Evolutionary conservation across 2,888 invertebrate species (phyloP).

Genomic region (Acleris holmiana): DNA sequence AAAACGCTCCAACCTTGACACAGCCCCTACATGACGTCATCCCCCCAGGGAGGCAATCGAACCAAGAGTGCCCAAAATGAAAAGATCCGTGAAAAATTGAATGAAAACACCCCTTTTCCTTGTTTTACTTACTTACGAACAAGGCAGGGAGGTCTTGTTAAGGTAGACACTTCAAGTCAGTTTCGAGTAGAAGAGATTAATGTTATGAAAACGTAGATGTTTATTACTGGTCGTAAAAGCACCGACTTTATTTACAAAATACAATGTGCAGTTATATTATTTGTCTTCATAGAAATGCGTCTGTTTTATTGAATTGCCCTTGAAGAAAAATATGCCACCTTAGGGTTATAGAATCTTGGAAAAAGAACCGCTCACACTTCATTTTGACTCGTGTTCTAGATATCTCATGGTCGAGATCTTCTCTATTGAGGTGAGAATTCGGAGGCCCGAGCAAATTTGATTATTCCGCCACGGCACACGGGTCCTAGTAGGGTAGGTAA

Average conservation of each 20-base stretch:
- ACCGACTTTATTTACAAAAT: conserved; percentile 5
- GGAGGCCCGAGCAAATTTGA: conserved; percentile 49
- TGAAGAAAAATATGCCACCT: conserved; percentile 14
- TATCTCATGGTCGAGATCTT: too few relatives aligned
- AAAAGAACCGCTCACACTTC: too few relatives aligned
- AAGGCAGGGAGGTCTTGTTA: conserved; percentile 32
- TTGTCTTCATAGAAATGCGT: conserved; percentile 8
- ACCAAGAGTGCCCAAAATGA: conserved; percentile 36
- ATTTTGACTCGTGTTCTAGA: too few relatives aligned
- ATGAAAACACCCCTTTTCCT: conserved; percentile 33
- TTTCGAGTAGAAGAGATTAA: conserved; percentile 33
- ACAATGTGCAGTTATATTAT: conserved; percentile 1
- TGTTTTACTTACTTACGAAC: conserved; percentile 9
- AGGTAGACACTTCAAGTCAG: conserved; percentile 21
- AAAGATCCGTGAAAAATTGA: conserved; percentile 34
- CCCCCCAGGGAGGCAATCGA: conserved; percentile 39
- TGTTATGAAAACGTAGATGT: conserved; percentile 26
- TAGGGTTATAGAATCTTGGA: not conserved
- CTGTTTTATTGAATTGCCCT: conserved; percentile 16
- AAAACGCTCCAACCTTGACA: conserved; percentile 43
- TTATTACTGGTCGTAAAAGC: conserved; percentile 23
- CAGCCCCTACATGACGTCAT: conserved; percentile 46
- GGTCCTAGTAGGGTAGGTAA: conserved; percentile 35
- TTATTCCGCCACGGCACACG: conserved; percentile 54
- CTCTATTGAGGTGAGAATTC: too few relatives aligned